A percentile compares a stretch with the other conserved stretches of the same genome.
phyloP scores from a whole-genome alignment of 1,140 invertebrate species.

The Copidosoma floridanum region DNA sequence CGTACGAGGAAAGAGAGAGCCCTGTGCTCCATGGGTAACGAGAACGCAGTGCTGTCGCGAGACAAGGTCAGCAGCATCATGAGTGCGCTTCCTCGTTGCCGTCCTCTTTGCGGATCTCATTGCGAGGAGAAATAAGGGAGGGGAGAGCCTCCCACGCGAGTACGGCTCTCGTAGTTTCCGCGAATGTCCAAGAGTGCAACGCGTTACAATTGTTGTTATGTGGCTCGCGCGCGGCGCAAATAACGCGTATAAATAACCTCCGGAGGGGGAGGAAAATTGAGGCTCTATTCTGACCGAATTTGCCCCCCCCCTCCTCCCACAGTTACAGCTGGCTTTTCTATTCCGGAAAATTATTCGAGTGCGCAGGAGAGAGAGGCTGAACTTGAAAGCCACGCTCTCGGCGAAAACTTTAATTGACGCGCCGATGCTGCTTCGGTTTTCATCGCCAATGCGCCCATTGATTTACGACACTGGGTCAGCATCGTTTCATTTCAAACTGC shows the following conservation, averaged over 20 bases:
- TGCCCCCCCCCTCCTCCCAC: too few relatives aligned
- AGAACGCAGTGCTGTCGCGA: neutral
- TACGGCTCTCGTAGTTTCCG: neutral
- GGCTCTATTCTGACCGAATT: too few relatives aligned
- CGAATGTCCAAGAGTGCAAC: constrained; percentile 4
- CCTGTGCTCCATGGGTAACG: neutral
- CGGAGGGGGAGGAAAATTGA: neutral
- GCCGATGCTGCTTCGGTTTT: too few relatives aligned
- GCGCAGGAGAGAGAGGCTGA: constrained; percentile 4
- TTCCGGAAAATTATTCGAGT: constrained; percentile 7
- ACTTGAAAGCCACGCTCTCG: constrained; percentile 14
- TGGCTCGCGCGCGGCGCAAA: constrained; percentile 6
- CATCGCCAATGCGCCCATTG: too few relatives aligned
- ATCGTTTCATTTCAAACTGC: too few relatives aligned
- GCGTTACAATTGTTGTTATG: too few relatives aligned
- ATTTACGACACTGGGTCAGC: too few relatives aligned
- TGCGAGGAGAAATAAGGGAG: too few relatives aligned
- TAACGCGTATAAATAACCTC: constrained; percentile 17
- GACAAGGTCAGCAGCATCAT: too few relatives aligned
- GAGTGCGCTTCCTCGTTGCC: constrained; percentile 26
- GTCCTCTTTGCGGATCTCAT: neutral
- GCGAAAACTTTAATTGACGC: too few relatives aligned
- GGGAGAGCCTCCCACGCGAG: neutral
- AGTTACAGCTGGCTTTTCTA: too few relatives aligned
- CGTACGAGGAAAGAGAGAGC: neutral